Percentiles rank a stretch among this genome's conserved stretches.
These are phyloP conservation scores for Luperina nickerlii DNA, from an alignment of 2,888 invertebrate genomes.

Conservation along the genomic window DNA sequence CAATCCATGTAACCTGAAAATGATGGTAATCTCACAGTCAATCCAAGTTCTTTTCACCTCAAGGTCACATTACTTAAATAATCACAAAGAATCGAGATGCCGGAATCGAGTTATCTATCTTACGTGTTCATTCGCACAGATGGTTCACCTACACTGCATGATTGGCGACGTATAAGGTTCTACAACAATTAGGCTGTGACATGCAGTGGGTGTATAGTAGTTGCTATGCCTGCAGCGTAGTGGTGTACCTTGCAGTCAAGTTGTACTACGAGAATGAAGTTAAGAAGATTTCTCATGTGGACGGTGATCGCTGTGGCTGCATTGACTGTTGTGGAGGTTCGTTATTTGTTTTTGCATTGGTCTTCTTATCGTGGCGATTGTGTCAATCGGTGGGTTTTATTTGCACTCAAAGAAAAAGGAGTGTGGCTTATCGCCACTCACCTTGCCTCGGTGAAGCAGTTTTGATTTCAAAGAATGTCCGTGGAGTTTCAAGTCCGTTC, in stretches of 20 bases:
- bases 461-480: not conserved
- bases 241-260: slow-evolving; percentile 79
- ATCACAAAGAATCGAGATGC: slow-evolving; percentile 59
- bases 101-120: slow-evolving; percentile 75
- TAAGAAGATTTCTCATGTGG: slow-evolving; percentile 73
- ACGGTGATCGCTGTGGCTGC: slow-evolving; percentile 67
- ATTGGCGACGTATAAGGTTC: slow-evolving; percentile 54
- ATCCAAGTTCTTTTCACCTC: slow-evolving; percentile 48
- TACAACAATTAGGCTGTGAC: slow-evolving; percentile 28
- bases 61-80: slow-evolving; percentile 64
- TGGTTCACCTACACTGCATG: slow-evolving; percentile 11
- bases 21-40: slow-evolving; percentile 27
- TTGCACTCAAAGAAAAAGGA: not conserved
- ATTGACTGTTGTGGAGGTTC: slow-evolving; percentile 79
- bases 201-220: slow-evolving; percentile 81
- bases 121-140: slow-evolving; percentile 68
- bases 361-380: not conserved
- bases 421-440: not conserved
- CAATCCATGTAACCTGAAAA: slow-evolving; percentile 16
- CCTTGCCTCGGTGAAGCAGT: not conserved
- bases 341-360: slow-evolving; percentile 35
- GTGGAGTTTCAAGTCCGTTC: not conserved
- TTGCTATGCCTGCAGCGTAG: slow-evolving; percentile 80
- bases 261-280: slow-evolving; percentile 84
- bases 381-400: not conserved